These are phyloP conservation scores for Dysidea cf. avara DNA, from an alignment of 37 sponge, comb jelly and placozoan species.

Conservation along the genomic window DNA sequence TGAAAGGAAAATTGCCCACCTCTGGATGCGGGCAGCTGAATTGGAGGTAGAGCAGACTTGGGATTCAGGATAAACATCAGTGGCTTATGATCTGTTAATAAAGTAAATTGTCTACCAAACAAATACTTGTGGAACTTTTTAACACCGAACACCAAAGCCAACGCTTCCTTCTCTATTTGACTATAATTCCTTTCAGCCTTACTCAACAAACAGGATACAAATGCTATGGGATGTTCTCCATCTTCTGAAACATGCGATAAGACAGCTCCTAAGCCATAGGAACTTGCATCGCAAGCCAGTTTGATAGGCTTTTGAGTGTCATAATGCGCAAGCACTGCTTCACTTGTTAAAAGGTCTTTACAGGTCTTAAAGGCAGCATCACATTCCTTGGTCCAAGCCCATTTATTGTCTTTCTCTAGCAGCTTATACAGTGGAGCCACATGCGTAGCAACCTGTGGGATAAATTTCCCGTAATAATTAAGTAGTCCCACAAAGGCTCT, in stretches of 20 bases:
- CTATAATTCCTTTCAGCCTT: constrained; percentile 3
- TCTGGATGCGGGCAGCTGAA: no score
- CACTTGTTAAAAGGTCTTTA: constrained; percentile 11
- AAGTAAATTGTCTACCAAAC: no score
- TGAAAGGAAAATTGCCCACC: no score
- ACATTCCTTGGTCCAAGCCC: constrained; percentile 9
- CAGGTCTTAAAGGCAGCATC: constrained; percentile 8
- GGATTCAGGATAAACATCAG: no score
- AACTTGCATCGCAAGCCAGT: constrained; percentile 9
- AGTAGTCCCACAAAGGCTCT: constrained; percentile 23
- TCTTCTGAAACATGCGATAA: neutral
- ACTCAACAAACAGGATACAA: constrained; percentile 5
- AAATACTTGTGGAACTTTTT: no score
- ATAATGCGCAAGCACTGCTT: constrained; percentile 18
- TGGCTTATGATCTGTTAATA: no score
- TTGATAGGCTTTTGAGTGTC: constrained; percentile 5
- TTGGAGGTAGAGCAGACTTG: no score
- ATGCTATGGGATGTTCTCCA: constrained; percentile 20
- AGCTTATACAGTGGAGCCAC: constrained; percentile 19
- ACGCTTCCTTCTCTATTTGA: constrained; percentile 9
- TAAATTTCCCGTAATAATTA: constrained; percentile 26
- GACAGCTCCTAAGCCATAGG: constrained; percentile 19
- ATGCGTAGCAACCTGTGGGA: constrained; percentile 17
- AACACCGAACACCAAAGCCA: neutral
- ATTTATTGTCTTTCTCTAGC: neutral